Evolutionary conservation across 2,113 vertebrate genomes (phyloP).

Genomic region (Actenoides lindsayi): DNA sequence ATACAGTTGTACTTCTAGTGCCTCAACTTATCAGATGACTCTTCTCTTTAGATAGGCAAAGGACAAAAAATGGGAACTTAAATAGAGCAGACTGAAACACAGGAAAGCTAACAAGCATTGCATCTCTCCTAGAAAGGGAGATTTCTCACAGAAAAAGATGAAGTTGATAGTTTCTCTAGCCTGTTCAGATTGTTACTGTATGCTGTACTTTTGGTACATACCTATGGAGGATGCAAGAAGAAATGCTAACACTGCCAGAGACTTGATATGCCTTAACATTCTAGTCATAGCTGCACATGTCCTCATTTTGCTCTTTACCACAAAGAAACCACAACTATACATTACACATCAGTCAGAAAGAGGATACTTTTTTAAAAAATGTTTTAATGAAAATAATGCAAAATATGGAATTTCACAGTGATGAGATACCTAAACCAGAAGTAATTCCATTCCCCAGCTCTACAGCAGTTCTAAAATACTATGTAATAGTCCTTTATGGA

Average conservation of each 20-base stretch:
- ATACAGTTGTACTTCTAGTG: neutral
- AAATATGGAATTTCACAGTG: neutral
- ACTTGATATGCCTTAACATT: neutral
- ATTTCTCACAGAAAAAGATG: neutral
- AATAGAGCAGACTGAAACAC: neutral
- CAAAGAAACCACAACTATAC: neutral
- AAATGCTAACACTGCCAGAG: neutral
- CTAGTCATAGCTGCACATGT: rapidly evolving
- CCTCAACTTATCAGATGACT: neutral
- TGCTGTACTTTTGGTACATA: neutral
- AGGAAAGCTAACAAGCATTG: neutral
- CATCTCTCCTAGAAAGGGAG: neutral
- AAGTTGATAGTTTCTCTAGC: neutral
- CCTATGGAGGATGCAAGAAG: neutral
- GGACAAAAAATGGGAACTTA: neutral
- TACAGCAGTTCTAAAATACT: neutral
- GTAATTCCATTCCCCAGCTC: neutral
- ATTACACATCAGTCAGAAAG: neutral
- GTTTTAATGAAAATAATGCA: neutral
- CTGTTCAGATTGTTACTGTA: rapidly evolving
- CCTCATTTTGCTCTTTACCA: neutral
- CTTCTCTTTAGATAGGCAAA: neutral
- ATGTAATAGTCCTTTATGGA: neutral
- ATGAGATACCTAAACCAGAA: neutral
- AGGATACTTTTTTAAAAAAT: neutral